Conservation (phyloP, 1,140 invertebrate genomes). For the Hermetia illucens region DNA sequence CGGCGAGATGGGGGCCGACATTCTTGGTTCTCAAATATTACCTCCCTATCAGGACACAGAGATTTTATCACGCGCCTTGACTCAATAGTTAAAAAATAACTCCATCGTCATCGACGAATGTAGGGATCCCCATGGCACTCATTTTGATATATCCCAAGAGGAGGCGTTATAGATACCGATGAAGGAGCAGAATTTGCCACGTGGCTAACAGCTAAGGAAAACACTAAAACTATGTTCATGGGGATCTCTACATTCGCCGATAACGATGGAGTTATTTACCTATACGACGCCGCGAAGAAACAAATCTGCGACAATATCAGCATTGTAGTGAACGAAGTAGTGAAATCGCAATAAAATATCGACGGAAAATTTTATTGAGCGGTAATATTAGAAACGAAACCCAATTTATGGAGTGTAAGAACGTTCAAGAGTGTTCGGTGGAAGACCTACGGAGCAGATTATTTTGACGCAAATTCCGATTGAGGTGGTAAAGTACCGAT, state of each 20-base stretch:
- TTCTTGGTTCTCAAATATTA: too few relatives aligned
- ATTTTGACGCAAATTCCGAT: conserved; percentile 41
- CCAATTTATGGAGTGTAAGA: conserved; percentile 49
- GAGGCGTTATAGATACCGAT: too few relatives aligned
- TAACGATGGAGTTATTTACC: conserved; percentile 36
- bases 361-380: conserved; percentile 49
- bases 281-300: conserved; percentile 34
- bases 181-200: too few relatives aligned
- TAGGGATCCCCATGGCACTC: too few relatives aligned
- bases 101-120: too few relatives aligned
- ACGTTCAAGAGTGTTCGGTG: conserved; percentile 35
- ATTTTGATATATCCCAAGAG: too few relatives aligned
- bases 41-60: too few relatives aligned
- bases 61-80: too few relatives aligned
- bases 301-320: conserved; percentile 34
- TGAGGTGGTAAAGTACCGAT: conserved; percentile 33
- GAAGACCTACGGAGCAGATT: conserved; percentile 38
- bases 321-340: conserved; percentile 31
- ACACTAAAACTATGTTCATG: conserved; percentile 31
- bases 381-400: conserved; percentile 26
- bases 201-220: conserved; percentile 13
- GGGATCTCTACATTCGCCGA: conserved; percentile 41
- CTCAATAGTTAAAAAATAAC: too few relatives aligned
- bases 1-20: too few relatives aligned
- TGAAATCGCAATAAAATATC: conserved; percentile 32